phyloP scores from a whole-genome alignment of 2,797 vertebrate genomes.

The Brachymystax lenok region DNA sequence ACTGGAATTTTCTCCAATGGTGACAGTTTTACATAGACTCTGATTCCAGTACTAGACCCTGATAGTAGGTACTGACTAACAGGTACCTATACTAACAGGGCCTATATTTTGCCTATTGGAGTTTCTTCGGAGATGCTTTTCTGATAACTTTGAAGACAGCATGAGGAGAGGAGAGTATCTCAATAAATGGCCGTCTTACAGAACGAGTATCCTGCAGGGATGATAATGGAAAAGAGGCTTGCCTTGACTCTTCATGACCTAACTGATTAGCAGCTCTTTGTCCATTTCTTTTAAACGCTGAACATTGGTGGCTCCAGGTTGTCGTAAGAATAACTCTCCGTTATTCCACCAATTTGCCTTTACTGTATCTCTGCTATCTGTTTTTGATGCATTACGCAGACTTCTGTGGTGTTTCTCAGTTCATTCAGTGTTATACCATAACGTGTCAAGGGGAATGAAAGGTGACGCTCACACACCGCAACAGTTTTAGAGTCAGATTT shows the following conservation, averaged over 20 bases:
- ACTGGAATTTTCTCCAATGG: constrained; percentile 50
- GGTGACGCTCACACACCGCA: constrained; percentile 13
- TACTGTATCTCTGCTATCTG: background rate
- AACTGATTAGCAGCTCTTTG: background rate
- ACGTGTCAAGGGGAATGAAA: background rate
- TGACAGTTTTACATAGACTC: background rate
- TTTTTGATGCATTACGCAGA: constrained; percentile 12
- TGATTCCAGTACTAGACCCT: background rate
- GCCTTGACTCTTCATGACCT: background rate
- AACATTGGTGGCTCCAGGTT: background rate
- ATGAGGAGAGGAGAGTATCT: background rate
- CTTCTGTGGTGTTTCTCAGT: constrained; percentile 17
- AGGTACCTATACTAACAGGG: background rate
- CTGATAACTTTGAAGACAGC: background rate
- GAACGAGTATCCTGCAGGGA: background rate
- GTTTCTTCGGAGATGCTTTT: background rate
- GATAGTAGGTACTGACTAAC: background rate
- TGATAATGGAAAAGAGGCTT: background rate
- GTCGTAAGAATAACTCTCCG: background rate
- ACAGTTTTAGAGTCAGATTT: constrained; percentile 3
- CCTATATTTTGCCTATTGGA: background rate
- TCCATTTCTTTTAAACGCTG: background rate
- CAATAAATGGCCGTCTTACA: constrained; percentile 2
- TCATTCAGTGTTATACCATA: constrained; percentile 1
- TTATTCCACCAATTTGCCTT: background rate